Evolutionary conservation across 2,888 invertebrate genomes (phyloP), one percentile per base, ranked within the genome.

Genomic region (Latrodectus elegans): DNA sequence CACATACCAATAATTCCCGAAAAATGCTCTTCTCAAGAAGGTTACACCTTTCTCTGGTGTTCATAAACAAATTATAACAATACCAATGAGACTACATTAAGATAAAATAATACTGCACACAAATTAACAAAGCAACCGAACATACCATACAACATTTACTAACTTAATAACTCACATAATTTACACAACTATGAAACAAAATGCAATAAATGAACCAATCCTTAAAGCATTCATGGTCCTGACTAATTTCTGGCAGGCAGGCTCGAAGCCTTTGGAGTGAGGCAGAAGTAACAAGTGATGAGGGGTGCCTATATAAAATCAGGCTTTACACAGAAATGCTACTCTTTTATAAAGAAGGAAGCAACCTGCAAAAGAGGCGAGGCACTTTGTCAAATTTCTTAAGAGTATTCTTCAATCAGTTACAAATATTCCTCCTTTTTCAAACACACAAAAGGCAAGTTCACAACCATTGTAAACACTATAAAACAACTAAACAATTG

Each of bases 61-160:
- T 52, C 55, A 74, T 88, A 75, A 75, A 88, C 71, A 71, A 83
- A 88, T 88, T 60, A 60, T 60, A 88, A 88, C 88, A 88, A 75
- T 88, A 83, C 78, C 81, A 78, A 84, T 67, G 84, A 88, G 88
- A 88, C 88, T 88, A 88, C 88, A 88, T 77, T 84, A 83, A 82
- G 80, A 84, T 88, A 88, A 88, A 88, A 88, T 88, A 88, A 88
- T 88, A 88, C 88, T 88, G 88, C 88, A 84, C 88, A 88, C 88
- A 84, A 82, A 83, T 88, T 88, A 88, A 88, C 88, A 88, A 88
- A 88, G 88, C 88, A 88, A 88, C 88, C 84, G 72, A 88, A 88
- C 88, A 88, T 88, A 88, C 88, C 88, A 82, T 79, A 88, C 83
- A 88, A 88, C 81, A 88, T 84, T 17, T 84, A 83, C 84, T 88